Conservation (phyloP, 2,888 invertebrate genomes). For the Oligia latruncula region DNA sequence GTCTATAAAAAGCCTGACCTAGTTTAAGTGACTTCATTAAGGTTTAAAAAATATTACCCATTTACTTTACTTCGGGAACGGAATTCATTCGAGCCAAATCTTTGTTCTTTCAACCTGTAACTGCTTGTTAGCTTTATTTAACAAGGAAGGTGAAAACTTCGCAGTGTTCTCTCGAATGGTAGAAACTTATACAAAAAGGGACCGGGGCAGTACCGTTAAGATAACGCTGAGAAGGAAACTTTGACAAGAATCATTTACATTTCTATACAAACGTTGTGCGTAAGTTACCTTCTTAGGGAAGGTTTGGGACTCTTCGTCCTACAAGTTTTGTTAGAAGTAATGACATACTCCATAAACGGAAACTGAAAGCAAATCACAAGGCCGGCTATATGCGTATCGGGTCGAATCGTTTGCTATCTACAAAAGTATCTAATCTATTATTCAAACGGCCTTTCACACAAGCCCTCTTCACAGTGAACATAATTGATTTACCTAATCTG, state of each 20-base stretch:
- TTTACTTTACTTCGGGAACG: slow-evolving; percentile 18
- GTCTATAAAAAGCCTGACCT: slow-evolving; percentile 32
- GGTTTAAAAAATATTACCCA: slow-evolving; percentile 13
- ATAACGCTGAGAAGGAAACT: slow-evolving; percentile 58
- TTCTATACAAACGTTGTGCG: slow-evolving; percentile 56
- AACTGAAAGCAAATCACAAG: slow-evolving; percentile 57
- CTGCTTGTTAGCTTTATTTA: slow-evolving; percentile 45
- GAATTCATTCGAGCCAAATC: slow-evolving; percentile 38
- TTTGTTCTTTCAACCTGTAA: slow-evolving; percentile 34
- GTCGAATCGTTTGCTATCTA: slow-evolving; percentile 53
- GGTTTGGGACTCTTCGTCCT: slow-evolving; percentile 41
- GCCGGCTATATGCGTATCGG: slow-evolving; percentile 29
- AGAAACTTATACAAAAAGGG: slow-evolving; percentile 56
- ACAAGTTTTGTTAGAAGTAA: slow-evolving; percentile 52
- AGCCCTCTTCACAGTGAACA: slow-evolving; percentile 41
- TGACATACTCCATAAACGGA: slow-evolving; percentile 42
- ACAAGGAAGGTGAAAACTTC: slow-evolving; percentile 49
- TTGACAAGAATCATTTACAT: slow-evolving; percentile 65
- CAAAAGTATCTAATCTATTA: slow-evolving; percentile 59
- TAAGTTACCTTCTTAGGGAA: slow-evolving; percentile 51
- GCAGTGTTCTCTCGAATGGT: slow-evolving; percentile 35
- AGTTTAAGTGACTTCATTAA: slow-evolving; percentile 26
- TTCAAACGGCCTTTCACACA: slow-evolving; percentile 58
- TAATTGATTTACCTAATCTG: slow-evolving; percentile 48
- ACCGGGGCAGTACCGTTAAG: slow-evolving; percentile 51